Evolutionary conservation across 2,113 vertebrate genomes (phyloP).

Genomic region (Lophotis ruficrista): DNA sequence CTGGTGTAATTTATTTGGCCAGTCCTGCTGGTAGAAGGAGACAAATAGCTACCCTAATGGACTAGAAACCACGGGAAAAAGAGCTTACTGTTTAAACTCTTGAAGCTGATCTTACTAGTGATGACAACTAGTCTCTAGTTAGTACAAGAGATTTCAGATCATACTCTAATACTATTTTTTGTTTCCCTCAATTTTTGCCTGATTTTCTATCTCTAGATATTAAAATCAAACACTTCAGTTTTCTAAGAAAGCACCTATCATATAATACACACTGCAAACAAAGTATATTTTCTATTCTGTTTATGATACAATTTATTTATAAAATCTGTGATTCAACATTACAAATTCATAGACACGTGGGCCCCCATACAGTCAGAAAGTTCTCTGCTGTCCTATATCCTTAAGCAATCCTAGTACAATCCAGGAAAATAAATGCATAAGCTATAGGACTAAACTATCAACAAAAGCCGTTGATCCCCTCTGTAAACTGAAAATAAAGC

Average conservation of each 20-base stretch:
- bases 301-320: background rate
- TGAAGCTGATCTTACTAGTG: background rate
- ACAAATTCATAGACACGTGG: background rate
- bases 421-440: background rate
- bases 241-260: background rate
- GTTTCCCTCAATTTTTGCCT: background rate
- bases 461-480: background rate
- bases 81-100: background rate
- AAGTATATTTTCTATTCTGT: background rate
- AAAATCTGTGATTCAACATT: background rate
- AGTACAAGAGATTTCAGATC: background rate
- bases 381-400: background rate
- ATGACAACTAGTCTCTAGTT: background rate
- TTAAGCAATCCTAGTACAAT: background rate
- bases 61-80: conserved; percentile 1
- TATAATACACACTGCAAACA: background rate
- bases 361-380: background rate
- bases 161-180: background rate
- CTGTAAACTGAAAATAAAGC: background rate
- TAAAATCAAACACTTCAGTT: background rate
- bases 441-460: background rate
- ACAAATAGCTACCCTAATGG: background rate
- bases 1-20: background rate
- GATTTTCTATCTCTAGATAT: background rate
- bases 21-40: background rate